phyloP scores from a whole-genome alignment of 2,797 vertebrate genomes.

The Enteromius thamalakanensis region DNA sequence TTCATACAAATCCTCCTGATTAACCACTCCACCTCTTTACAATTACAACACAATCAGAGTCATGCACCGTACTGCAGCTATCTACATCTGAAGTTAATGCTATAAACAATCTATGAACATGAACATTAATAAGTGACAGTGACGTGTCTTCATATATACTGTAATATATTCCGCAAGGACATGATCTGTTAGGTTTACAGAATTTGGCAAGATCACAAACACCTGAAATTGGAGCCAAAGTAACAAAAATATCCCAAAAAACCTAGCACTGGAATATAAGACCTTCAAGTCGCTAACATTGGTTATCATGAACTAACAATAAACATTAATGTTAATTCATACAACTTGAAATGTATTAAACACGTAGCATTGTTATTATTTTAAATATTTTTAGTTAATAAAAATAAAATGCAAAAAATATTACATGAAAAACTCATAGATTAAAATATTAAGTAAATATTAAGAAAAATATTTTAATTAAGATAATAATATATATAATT shows the following conservation, averaged over 20 bases:
- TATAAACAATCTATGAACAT: neutral
- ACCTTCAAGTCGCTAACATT: too few relatives aligned
- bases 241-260: neutral
- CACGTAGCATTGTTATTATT: too few relatives aligned
- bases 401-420: too few relatives aligned
- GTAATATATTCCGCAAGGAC: neutral
- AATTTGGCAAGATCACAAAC: neutral
- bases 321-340: too few relatives aligned
- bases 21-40: slow-evolving; percentile 76
- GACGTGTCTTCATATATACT: neutral
- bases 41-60: slow-evolving; percentile 1
- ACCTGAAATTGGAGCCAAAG: neutral
- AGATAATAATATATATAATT: neutral
- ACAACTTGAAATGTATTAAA: too few relatives aligned
- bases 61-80: neutral
- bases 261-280: too few relatives aligned
- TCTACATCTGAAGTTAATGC: neutral
- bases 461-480: too few relatives aligned
- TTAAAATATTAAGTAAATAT: too few relatives aligned
- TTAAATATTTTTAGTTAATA: too few relatives aligned
- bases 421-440: too few relatives aligned
- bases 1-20: slow-evolving; percentile 79
- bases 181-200: neutral
- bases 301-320: too few relatives aligned
- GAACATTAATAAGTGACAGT: neutral